These are phyloP conservation scores for Tricholauxania praeusta DNA, from an alignment of 2,888 invertebrate species.

Conservation along the genomic window DNA sequence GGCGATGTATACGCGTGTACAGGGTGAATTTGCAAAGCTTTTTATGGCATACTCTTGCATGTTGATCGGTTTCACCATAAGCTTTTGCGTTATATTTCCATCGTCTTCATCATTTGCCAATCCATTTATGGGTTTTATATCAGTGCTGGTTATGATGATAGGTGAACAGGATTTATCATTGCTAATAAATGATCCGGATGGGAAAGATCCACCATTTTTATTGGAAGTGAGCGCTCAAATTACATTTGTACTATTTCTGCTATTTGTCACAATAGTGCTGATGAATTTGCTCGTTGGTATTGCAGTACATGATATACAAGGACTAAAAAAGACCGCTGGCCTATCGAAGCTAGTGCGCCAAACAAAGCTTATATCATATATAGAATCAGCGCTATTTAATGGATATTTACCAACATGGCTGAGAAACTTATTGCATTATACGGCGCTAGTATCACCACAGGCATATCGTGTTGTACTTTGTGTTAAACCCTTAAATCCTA, in stretches of 20 bases:
- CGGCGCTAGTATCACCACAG: constrained; percentile 83
- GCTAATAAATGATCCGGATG: constrained; percentile 80
- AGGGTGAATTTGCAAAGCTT: constrained; percentile 88
- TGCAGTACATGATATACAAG: constrained; percentile 89
- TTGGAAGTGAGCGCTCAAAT: constrained; percentile 85
- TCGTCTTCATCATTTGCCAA: constrained; percentile 85
- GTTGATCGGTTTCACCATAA: constrained; percentile 86
- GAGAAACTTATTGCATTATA: constrained; percentile 80
- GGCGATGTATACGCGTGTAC: constrained; percentile 90
- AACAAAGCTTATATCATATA: constrained; percentile 88
- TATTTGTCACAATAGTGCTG: constrained; percentile 86
- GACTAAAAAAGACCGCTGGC: constrained; percentile 86
- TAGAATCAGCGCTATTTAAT: constrained; percentile 84
- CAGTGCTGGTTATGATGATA: constrained; percentile 90
- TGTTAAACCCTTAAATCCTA: constrained; percentile 85
- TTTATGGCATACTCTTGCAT: constrained; percentile 87
- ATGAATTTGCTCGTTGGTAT: constrained; percentile 90
- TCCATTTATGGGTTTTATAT: constrained; percentile 86
- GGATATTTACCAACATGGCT: constrained; percentile 82
- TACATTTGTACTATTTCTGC: constrained; percentile 82
- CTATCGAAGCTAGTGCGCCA: constrained; percentile 85
- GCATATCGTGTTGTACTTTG: constrained; percentile 85
- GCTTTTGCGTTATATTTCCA: constrained; percentile 90
- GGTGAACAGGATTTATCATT: constrained; percentile 85
- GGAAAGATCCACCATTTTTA: constrained; percentile 80